These are phyloP conservation scores for Octodon degus DNA, from an alignment of 2,113 vertebrate genomes.

Conservation along the genomic window DNA sequence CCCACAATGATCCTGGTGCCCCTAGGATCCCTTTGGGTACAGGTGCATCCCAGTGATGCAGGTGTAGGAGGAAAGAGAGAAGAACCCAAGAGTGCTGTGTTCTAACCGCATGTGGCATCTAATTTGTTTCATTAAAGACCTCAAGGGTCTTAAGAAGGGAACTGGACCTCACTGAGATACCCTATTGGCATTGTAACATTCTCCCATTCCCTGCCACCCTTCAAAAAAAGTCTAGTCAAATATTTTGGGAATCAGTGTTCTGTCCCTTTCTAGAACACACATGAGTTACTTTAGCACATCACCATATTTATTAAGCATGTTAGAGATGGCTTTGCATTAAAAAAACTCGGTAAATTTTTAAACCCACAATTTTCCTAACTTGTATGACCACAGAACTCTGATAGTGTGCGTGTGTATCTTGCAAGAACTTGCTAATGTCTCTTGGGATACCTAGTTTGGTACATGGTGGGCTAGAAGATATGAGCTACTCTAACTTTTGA, in stretches of 20 bases:
- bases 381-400: neutral
- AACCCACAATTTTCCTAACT: neutral
- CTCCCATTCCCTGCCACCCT: neutral
- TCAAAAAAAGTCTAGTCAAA: neutral
- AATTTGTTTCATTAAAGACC: neutral
- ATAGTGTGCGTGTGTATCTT: neutral
- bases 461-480: neutral
- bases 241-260: neutral
- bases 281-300: neutral
- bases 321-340: neutral
- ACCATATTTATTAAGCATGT: neutral
- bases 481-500: neutral
- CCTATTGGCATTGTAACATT: neutral
- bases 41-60: neutral
- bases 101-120: too few relatives aligned
- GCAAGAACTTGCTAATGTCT: neutral
- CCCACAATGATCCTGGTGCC: neutral
- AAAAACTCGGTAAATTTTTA: neutral
- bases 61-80: neutral
- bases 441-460: neutral
- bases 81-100: neutral
- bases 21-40: neutral
- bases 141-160: neutral
- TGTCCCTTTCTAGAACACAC: neutral
- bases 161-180: accelerated